Base-by-base conservation (phyloP, 2,797 vertebrate genomes). In the Ctenopoma kingsleyae region DNA sequence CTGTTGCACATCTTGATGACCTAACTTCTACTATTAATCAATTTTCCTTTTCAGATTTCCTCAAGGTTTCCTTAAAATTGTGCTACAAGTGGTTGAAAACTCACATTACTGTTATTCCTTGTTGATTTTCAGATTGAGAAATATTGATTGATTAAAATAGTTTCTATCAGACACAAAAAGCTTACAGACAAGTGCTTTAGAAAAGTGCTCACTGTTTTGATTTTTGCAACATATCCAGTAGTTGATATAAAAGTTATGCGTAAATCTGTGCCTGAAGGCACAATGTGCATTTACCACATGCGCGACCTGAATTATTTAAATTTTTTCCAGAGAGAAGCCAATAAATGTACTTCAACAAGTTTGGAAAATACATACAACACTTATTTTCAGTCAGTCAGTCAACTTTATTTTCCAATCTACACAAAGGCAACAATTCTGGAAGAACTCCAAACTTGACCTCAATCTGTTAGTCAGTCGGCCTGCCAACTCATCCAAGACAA, bases 391-490 rank as follows among this genome's bases (percentile, higher is more conserved):
- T 19, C 53, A 52, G 2, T 48, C 74, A 74, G 49, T 79, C 65
- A 75, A 8, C 4, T 44, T 54, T 68, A 74, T 80, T 81, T 74
- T 63, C 54, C 57, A 56, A 58, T 60, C 51, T 79, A 62, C 40
- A 32, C 40, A 22, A 12, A 8, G 15, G n/a, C 15, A 64, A 23
- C 49, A 11, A 16, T 73, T 83, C 74, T 62, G 19, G 76, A 53
- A 64, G 36, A 52, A 59, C 51, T 58, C 51, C 40, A 53, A 46
- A 47, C 50, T 65, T 77, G 70, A 81, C 80, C 70, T 75, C 77
- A 80, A 65, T 75, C 67, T 86, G 73, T 59, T 63, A 63, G 61
- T 68, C 60, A 48, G 50, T 72, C 70, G 36, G 46, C 15, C 40
- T 44, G 61, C 67, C 66, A 76, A 40, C 63, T 67, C 71, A 72